A percentile compares a stretch with the other conserved stretches of the same genome.
These are phyloP conservation scores for Phymastichus coffea DNA, from an alignment of 1,140 invertebrate genomes.

Conservation along the genomic window DNA sequence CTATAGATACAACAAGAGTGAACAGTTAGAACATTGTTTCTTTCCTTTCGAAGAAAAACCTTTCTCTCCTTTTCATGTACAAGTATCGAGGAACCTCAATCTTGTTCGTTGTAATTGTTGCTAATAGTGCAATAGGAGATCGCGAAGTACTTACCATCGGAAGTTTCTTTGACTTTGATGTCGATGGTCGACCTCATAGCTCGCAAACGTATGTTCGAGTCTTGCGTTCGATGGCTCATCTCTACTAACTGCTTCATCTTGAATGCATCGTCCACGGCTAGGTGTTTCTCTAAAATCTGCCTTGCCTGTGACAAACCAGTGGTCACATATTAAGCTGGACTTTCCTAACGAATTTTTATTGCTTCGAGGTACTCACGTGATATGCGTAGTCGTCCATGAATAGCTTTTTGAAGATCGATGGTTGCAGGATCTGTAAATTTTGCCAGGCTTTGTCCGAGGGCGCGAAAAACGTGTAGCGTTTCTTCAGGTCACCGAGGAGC, in stretches of 20 bases:
- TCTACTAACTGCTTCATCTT: conserved; percentile 77
- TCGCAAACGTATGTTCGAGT: conserved; percentile 64
- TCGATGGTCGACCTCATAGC: conserved; percentile 70
- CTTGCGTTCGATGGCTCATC: no score
- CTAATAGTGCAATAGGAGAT: no score
- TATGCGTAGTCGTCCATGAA: conserved; percentile 79
- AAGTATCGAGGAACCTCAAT: no score
- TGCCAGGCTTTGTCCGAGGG: conserved; percentile 86
- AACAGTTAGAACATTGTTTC: conserved; percentile 29
- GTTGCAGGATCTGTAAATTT: conserved; percentile 66
- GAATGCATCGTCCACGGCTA: conserved; percentile 72
- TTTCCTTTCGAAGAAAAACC: not conserved
- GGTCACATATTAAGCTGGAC: not conserved
- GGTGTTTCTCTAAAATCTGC: conserved; percentile 78
- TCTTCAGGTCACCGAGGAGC: conserved; percentile 72
- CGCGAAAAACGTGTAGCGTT: conserved; percentile 89
- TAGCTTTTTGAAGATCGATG: conserved; percentile 78
- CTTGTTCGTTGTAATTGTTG: no score
- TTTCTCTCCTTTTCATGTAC: conserved; percentile 12
- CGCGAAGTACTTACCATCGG: conserved; percentile 72
- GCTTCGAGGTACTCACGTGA: conserved; percentile 65
- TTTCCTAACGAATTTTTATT: not conserved
- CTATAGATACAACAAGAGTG: conserved; percentile 36
- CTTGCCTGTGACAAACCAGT: conserved; percentile 60
- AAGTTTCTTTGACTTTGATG: conserved; percentile 70